phyloP scores from a whole-genome alignment of 2,113 vertebrate species.

The Pundamilia nyererei region DNA sequence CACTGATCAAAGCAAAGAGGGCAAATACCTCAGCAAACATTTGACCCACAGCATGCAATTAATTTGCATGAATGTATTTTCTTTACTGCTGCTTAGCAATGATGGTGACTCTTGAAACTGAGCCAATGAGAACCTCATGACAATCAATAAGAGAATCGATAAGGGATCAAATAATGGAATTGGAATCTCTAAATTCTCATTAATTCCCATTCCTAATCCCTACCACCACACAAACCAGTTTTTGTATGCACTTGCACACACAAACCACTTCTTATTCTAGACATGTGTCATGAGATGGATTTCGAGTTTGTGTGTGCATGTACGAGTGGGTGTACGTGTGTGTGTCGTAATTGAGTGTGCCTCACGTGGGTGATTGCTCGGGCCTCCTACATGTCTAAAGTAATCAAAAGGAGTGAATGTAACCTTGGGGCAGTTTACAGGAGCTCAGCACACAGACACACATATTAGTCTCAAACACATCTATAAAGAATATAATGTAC shows the following conservation, averaged over 20 bases:
- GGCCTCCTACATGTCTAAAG: slow-evolving; percentile 56
- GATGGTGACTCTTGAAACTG: not conserved
- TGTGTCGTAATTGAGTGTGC: slow-evolving; percentile 36
- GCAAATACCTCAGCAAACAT: not conserved
- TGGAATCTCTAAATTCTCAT: not conserved
- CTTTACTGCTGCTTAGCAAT: not conserved
- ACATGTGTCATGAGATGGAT: slow-evolving; percentile 38
- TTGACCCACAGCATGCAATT: not conserved
- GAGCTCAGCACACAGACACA: slow-evolving; percentile 2
- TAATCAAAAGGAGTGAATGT: slow-evolving; percentile 57
- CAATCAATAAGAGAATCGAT: rapidly evolving
- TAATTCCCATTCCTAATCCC: not conserved
- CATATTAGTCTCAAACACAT: not conserved
- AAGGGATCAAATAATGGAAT: not conserved
- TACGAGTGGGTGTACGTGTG: not conserved
- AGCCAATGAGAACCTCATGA: not conserved
- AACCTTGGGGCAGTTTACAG: slow-evolving; percentile 54
- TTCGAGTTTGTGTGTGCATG: not conserved
- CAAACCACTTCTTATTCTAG: slow-evolving; percentile 35
- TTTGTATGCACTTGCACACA: not conserved
- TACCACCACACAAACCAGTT: not conserved
- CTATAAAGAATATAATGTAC: not conserved
- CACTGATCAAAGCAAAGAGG: not conserved
- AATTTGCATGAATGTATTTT: not conserved
- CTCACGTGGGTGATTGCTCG: slow-evolving; percentile 48